Evolutionary conservation across 2,113 vertebrate species (phyloP), one percentile per base, ranked within the genome.

Genomic region (Lonchura striata): DNA sequence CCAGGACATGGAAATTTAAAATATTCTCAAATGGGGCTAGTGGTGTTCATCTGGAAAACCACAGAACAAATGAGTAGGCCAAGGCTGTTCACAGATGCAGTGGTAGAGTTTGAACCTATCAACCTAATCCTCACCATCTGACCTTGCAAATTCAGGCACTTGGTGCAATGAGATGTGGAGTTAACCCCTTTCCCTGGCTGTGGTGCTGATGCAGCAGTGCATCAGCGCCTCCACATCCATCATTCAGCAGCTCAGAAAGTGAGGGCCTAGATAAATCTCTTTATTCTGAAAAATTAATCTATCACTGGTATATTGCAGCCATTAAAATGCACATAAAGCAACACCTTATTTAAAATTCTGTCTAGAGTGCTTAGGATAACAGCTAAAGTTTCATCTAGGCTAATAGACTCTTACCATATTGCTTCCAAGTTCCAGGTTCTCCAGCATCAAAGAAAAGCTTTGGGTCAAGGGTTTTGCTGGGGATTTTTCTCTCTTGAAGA

Each of bases 301-400:
- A 52, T 95, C 80, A 53, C 65, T 37, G 53, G 79, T 92, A 86
- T 65, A 65, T 66, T 81, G 59, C 63, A 78, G 82, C 39, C 46
- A 52, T 86, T 83, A 94, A 89, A 94, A 94, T 93, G 68, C 83
- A 77, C 59, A 27, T 88, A 74, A 92, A 72, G 94, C 83, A 94
- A 70, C 57, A 60, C 56, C 60, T 92, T 78, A 81, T 91, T 95
- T 95, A 95, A 96, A 96, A 96, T 95, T 94, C 95, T 92, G 63
- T 91, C 89, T 86, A 15, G 89, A 95, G 92, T 88, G 70, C 90
- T 94, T 77, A 54, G 75, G 86, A 35, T 94, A 94, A 76, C 90
- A 94, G 87, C 86, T 66, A 0, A 91, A 96, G 89, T 90, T 94
- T 92, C 79, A 44, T 82, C 72, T 59, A 50, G 77, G 74, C 79